A percentile compares a stretch with the other conserved stretches of the same genome.
Conservation (phyloP, 2,797 vertebrate species). For the Strix occidentalis region DNA sequence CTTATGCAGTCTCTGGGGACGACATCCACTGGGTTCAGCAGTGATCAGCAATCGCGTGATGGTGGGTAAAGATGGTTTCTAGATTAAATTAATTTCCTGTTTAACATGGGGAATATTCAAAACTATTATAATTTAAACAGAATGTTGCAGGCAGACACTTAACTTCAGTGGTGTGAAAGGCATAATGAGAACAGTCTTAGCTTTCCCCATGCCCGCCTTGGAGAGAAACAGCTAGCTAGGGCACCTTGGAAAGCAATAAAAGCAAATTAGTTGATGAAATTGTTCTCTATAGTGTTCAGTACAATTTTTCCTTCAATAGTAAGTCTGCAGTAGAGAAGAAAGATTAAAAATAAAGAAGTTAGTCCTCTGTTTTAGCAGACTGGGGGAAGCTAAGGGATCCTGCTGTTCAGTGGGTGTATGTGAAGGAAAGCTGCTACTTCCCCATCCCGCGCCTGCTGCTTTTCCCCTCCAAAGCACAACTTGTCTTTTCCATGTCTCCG, state of each 20-base stretch:
- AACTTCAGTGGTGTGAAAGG: neutral
- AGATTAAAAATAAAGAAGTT: neutral
- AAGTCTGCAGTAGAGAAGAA: neutral
- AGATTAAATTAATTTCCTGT: neutral
- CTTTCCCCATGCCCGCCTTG: neutral
- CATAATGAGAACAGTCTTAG: neutral
- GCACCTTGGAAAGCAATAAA: constrained; percentile 22
- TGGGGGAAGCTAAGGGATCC: neutral
- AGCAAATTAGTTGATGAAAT: constrained; percentile 37
- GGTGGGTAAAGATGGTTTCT: neutral
- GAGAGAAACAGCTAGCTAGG: neutral
- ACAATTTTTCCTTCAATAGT: neutral
- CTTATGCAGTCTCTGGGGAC: accelerated
- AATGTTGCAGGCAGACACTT: neutral
- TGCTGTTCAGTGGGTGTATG: neutral
- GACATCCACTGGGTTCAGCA: neutral
- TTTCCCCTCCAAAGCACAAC: neutral
- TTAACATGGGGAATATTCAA: neutral
- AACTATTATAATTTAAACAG: neutral
- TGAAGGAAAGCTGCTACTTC: neutral
- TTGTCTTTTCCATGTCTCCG: neutral
- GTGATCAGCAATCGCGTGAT: accelerated
- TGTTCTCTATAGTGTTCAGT: neutral
- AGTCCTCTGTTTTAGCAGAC: neutral
- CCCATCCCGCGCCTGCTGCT: neutral